These are phyloP conservation scores for Fundulus diaphanus DNA, from an alignment of 2,797 vertebrate species.

Conservation along the genomic window DNA sequence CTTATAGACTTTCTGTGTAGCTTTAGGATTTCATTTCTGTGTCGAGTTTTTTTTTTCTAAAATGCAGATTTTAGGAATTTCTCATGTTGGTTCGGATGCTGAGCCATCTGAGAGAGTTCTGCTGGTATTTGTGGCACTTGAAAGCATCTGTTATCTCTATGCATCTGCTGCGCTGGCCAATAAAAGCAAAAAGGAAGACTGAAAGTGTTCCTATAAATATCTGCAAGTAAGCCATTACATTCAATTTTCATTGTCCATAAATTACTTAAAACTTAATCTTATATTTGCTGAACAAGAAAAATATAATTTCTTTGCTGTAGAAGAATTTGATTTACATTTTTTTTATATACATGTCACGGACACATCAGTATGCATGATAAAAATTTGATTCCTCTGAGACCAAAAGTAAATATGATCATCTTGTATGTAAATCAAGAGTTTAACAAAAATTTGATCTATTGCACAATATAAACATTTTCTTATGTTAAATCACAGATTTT, in stretches of 20 bases:
- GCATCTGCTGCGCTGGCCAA: neutral
- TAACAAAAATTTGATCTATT: neutral
- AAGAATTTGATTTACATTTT: neutral
- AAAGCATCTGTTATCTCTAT: neutral
- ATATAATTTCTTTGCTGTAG: neutral
- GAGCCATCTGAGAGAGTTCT: neutral
- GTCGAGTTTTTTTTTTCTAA: neutral
- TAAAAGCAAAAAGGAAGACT: neutral
- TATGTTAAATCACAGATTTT: neutral
- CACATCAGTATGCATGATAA: neutral
- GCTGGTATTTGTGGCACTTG: neutral
- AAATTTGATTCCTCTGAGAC: neutral
- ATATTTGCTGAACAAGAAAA: neutral
- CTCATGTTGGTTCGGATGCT: neutral
- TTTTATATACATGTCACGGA: neutral
- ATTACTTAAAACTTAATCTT: neutral
- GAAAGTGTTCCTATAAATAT: neutral
- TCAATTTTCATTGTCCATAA: neutral
- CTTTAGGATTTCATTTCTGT: neutral
- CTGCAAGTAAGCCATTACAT: neutral
- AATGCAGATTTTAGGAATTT: neutral
- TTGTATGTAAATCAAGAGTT: neutral
- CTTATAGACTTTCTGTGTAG: neutral
- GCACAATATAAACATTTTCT: neutral
- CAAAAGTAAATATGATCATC: too few species aligned